These are phyloP conservation scores for Berghia stephanieae DNA, from an alignment of 1,140 invertebrate species.

Conservation along the genomic window DNA sequence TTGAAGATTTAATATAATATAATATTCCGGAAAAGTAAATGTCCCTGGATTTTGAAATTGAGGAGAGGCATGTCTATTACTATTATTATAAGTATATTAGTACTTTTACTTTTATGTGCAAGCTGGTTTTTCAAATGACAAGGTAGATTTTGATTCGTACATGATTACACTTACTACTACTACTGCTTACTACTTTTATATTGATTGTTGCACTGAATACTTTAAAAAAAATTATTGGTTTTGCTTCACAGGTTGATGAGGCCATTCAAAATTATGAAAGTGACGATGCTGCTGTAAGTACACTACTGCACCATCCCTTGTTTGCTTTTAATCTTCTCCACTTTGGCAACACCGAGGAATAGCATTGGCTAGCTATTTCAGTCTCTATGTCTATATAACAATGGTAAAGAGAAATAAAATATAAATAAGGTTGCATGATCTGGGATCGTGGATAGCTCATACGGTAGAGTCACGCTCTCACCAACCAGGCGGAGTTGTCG, in stretches of 20 bases:
- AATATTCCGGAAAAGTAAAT: too few relatives aligned
- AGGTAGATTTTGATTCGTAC: not conserved
- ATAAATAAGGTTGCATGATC: too few relatives aligned
- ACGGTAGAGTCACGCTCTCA: too few relatives aligned
- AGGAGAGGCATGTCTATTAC: not conserved
- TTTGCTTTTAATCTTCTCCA: not conserved
- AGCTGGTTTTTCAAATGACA: not conserved
- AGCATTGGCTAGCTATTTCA: too few relatives aligned
- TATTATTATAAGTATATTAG: not conserved
- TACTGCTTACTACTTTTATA: too few relatives aligned
- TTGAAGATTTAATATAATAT: too few relatives aligned
- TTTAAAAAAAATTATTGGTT: not conserved
- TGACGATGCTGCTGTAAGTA: slow-evolving; percentile 28
- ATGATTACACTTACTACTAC: not conserved
- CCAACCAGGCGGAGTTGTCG: too few relatives aligned
- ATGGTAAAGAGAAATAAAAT: too few relatives aligned
- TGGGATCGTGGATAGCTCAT: too few relatives aligned
- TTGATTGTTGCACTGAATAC: not conserved
- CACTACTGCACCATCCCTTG: not conserved
- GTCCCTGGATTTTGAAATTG: not conserved
- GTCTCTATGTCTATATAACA: too few relatives aligned
- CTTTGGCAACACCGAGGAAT: too few relatives aligned
- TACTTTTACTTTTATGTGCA: not conserved
- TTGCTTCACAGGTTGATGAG: slow-evolving; percentile 37
- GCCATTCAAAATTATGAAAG: slow-evolving; percentile 29